Evolutionary conservation across 53 echinoderm and acorn worm genomes (phyloP).

Genomic region (Glandiceps talaboti): DNA sequence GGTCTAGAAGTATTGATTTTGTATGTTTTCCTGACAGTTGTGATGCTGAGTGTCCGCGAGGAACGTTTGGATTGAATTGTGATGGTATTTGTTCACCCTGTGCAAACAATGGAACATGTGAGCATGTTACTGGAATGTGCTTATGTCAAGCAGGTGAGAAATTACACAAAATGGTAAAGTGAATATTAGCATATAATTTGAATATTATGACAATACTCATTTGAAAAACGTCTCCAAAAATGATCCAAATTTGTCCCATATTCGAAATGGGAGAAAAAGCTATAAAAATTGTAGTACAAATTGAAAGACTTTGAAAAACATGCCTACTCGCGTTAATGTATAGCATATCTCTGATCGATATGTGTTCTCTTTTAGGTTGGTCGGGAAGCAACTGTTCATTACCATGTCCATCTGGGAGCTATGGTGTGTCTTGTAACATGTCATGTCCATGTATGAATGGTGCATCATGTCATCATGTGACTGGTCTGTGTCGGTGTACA

Average conservation of each 20-base stretch:
- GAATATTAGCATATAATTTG: too few species aligned
- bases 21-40: too few species aligned
- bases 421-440: constrained; percentile 17
- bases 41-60: not conserved
- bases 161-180: too few species aligned
- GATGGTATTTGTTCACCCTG: not conserved
- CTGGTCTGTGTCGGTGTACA: constrained; percentile 26
- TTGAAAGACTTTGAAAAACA: too few species aligned
- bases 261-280: too few species aligned
- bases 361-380: constrained; percentile 41
- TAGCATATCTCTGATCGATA: too few species aligned
- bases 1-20: too few species aligned
- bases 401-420: constrained; percentile 34
- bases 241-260: too few species aligned
- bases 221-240: too few species aligned
- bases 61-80: not conserved
- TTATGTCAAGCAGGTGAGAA: not conserved
- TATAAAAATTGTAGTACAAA: too few species aligned
- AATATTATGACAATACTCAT: too few species aligned
- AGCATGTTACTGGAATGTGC: not conserved
- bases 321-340: constrained; percentile 1
- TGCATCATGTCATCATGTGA: constrained; percentile 26
- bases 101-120: not conserved
- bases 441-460: constrained; percentile 28
- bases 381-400: constrained; percentile 30